Conservation (phyloP, 1,140 invertebrate genomes). For the Zaprionus vittiger region DNA sequence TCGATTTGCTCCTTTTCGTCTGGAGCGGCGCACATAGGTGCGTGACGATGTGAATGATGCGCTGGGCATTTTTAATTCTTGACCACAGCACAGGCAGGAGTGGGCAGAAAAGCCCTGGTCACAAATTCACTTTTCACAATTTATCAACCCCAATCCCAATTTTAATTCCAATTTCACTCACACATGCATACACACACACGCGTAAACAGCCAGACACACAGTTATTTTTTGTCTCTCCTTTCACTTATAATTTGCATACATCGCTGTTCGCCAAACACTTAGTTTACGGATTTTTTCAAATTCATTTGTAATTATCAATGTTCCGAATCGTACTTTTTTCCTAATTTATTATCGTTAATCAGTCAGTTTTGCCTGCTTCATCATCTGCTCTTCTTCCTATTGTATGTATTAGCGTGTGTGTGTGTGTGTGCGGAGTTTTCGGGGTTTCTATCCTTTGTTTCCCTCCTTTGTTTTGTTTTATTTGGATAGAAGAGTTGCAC, state of each 20-base stretch:
- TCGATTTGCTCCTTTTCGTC: constrained; percentile 93
- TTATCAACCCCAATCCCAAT: constrained; percentile 76
- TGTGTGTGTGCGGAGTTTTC: constrained; percentile 67
- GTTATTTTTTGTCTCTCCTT: constrained; percentile 62
- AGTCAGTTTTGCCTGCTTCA: constrained; percentile 61
- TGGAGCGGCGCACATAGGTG: constrained; percentile 91
- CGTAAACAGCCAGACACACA: constrained; percentile 36
- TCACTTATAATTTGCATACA: constrained; percentile 50
- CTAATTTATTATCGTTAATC: constrained; percentile 33
- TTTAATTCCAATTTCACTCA: constrained; percentile 57
- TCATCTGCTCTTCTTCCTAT: constrained; percentile 71
- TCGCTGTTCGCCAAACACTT: constrained; percentile 24
- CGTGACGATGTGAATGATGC: constrained; percentile 94
- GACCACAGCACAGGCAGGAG: constrained; percentile 23
- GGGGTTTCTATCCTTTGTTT: constrained; percentile 82
- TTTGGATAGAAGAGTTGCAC: constrained; percentile 72
- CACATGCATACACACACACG: constrained; percentile 51
- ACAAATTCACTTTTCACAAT: constrained; percentile 66
- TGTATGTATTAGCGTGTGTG: constrained; percentile 53
- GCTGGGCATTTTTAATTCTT: constrained; percentile 91
- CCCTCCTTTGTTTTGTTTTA: constrained; percentile 81
- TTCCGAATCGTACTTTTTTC: constrained; percentile 27
- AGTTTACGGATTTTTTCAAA: constrained; percentile 12
- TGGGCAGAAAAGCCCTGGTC: constrained; percentile 41
- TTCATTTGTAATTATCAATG: constrained; percentile 12